phyloP scores from a whole-genome alignment of 2,113 vertebrate species.

The Scalopus aquaticus region DNA sequence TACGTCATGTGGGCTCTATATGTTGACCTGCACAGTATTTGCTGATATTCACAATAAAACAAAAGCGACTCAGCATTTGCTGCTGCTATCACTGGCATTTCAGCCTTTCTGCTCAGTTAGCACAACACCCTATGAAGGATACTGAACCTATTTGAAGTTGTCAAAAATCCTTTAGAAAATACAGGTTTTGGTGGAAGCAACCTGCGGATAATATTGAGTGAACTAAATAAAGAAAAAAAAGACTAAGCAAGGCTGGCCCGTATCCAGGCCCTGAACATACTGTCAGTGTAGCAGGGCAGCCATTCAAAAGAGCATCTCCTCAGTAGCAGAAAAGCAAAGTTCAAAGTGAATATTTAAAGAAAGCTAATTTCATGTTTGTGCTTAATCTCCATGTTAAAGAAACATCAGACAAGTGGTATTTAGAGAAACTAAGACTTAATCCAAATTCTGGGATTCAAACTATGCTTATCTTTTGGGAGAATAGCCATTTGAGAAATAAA shows the following conservation, averaged over 20 bases:
- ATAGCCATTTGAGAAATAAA: slow-evolving; percentile 54
- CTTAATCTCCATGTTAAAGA: slow-evolving; percentile 78
- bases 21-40: slow-evolving; percentile 43
- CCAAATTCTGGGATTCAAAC: slow-evolving; percentile 65
- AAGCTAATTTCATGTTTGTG: slow-evolving; percentile 71
- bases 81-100: slow-evolving; percentile 69
- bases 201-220: slow-evolving; percentile 77
- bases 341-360: slow-evolving; percentile 67
- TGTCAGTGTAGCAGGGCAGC: slow-evolving; percentile 50
- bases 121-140: slow-evolving; percentile 77
- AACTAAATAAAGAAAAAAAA: slow-evolving; percentile 77
- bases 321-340: slow-evolving; percentile 46
- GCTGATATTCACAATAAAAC: slow-evolving; percentile 56
- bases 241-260: slow-evolving; percentile 64
- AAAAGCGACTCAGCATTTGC: slow-evolving; percentile 70
- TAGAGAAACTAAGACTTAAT: slow-evolving; percentile 66
- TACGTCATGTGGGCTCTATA: not conserved
- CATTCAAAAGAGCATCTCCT: slow-evolving; percentile 70
- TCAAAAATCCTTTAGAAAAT: slow-evolving; percentile 79
- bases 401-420: slow-evolving; percentile 74
- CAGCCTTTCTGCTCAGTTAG: slow-evolving; percentile 72
- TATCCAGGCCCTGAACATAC: slow-evolving; percentile 66
- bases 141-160: slow-evolving; percentile 77
- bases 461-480: slow-evolving; percentile 56
- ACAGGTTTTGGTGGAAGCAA: slow-evolving; percentile 61